Conservation (phyloP, 1,140 invertebrate genomes). For the Neodiprion virginianus region DNA sequence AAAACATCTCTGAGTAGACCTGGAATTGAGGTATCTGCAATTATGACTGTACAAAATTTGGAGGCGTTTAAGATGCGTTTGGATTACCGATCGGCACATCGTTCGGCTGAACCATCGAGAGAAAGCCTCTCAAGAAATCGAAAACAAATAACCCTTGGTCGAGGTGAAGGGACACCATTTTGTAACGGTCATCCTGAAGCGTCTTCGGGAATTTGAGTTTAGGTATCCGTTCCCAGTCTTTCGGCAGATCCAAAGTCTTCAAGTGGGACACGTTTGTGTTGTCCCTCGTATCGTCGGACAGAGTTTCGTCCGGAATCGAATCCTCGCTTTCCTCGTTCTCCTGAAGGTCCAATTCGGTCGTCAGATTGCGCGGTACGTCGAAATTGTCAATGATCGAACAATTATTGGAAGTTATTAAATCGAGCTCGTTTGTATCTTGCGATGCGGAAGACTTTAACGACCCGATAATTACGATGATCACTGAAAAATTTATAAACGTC, state of each 20-base stretch:
- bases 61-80: neutral
- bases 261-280: slow-evolving; percentile 47
- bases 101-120: slow-evolving; percentile 64
- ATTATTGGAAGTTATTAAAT: slow-evolving; percentile 36
- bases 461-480: slow-evolving; percentile 29
- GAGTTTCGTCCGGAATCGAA: neutral
- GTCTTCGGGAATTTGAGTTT: slow-evolving; percentile 52
- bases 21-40: slow-evolving; percentile 31
- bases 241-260: slow-evolving; percentile 36
- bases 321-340: neutral
- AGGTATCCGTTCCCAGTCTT: slow-evolving; percentile 43
- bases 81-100: slow-evolving; percentile 64
- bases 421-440: slow-evolving; percentile 32
- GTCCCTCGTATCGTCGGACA: slow-evolving; percentile 27
- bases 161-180: slow-evolving; percentile 61
- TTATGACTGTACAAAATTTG: neutral
- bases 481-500: slow-evolving; percentile 25
- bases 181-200: slow-evolving; percentile 48
- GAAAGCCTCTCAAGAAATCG: slow-evolving; percentile 62
- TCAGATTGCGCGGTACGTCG: slow-evolving; percentile 32
- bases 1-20: slow-evolving; percentile 52
- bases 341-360: neutral
- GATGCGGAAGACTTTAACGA: slow-evolving; percentile 28
- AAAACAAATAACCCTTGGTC: slow-evolving; percentile 63
- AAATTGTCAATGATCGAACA: slow-evolving; percentile 43